phyloP scores from a whole-genome alignment of 2,888 invertebrate species.

The Luffia ferchaultella region DNA sequence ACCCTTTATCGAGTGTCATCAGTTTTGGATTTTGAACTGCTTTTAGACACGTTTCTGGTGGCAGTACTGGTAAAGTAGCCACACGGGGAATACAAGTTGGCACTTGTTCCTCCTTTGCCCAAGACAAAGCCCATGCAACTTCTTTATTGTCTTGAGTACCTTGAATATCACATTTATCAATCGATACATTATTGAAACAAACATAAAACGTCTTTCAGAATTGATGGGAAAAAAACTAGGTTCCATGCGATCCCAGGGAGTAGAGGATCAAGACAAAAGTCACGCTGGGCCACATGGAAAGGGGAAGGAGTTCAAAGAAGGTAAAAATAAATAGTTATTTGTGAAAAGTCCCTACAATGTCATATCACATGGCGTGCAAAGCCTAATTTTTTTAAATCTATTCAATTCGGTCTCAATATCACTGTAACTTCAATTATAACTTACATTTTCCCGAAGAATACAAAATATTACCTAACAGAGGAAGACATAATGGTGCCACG shows the following conservation, averaged over 20 bases:
- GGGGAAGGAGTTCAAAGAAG: no score
- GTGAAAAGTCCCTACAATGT: no score
- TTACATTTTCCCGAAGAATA: no score
- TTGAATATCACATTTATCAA: conserved; percentile 8
- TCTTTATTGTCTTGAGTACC: conserved; percentile 16
- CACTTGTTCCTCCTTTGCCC: conserved; percentile 39
- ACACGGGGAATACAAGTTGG: conserved; percentile 57
- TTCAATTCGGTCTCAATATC: no score
- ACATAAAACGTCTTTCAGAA: conserved; percentile 9
- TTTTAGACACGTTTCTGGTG: conserved; percentile 41
- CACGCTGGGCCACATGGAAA: no score
- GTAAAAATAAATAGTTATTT: no score
- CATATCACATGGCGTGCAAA: no score
- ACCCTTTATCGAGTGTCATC: conserved; percentile 56
- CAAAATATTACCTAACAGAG: conserved; percentile 54
- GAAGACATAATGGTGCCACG: conserved; percentile 67
- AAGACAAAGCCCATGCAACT: conserved; percentile 41
- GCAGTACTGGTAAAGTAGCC: conserved; percentile 57
- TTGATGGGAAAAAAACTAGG: no score
- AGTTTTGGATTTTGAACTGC: conserved; percentile 28
- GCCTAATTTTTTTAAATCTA: no score
- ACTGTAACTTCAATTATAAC: no score
- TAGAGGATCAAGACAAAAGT: no score
- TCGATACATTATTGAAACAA: not conserved
- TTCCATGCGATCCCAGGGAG: no score